Evolutionary conservation across 2,888 invertebrate genomes (phyloP).

Genomic region (Chrysolina haemoptera): DNA sequence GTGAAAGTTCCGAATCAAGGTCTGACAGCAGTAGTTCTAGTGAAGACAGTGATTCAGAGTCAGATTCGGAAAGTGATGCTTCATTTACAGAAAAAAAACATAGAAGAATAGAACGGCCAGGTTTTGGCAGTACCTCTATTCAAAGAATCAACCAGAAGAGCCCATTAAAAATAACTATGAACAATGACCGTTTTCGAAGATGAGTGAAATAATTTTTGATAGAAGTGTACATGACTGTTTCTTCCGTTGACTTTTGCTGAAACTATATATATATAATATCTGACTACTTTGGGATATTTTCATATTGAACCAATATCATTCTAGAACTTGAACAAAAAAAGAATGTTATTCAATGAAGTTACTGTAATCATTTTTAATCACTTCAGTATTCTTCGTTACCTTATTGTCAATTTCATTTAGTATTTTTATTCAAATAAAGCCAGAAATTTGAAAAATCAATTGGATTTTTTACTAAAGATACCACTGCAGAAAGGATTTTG

Average conservation of each 20-base stretch:
- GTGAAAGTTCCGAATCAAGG: constrained; percentile 43
- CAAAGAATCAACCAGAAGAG: constrained; percentile 59
- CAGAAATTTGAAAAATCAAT: no score
- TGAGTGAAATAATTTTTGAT: not conserved
- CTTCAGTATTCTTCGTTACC: no score
- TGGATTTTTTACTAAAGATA: no score
- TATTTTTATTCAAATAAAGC: no score
- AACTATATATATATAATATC: not conserved
- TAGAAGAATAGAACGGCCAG: constrained; percentile 53
- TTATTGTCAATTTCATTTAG: no score
- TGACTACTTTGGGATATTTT: not conserved
- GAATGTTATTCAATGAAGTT: no score
- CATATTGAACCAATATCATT: not conserved
- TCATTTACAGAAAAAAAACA: constrained; percentile 39
- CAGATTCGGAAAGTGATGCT: constrained; percentile 47
- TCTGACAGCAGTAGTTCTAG: constrained; percentile 23
- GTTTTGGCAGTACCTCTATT: constrained; percentile 55
- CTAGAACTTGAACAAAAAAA: not conserved
- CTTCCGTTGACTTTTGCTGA: no score
- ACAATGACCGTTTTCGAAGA: constrained; percentile 51
- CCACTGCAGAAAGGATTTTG: no score
- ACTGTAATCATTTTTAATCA: no score
- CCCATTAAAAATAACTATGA: constrained; percentile 62
- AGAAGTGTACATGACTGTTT: not conserved
- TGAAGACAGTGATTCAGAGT: constrained; percentile 46